Evolutionary conservation across 2,797 vertebrate species (phyloP).

Genomic region (Rhinoraja longicauda): DNA sequence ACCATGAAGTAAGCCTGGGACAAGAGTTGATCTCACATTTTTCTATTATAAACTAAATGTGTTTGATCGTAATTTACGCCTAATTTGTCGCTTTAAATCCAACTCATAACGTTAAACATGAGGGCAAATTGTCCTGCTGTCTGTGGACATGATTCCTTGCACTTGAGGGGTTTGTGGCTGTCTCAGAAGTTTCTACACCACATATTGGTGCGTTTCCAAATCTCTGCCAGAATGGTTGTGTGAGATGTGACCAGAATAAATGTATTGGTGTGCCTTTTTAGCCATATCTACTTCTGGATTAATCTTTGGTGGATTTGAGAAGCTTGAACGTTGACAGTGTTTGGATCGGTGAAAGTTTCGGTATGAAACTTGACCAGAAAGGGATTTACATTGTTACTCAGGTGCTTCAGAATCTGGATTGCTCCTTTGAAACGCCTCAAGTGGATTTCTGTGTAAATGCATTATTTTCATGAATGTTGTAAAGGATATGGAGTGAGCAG

Average conservation of each 20-base stretch:
- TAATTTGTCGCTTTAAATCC: background rate
- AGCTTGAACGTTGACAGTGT: background rate
- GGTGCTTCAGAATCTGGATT: background rate
- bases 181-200: background rate
- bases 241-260: background rate
- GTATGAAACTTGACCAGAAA: background rate
- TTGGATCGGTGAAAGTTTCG: background rate
- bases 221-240: constrained; percentile 2
- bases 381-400: background rate
- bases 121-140: no score
- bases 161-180: background rate
- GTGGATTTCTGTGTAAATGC: background rate
- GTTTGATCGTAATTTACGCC: background rate
- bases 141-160: no score
- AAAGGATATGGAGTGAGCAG: background rate
- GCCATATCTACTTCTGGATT: background rate
- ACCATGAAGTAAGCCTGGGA: background rate
- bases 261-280: background rate
- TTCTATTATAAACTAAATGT: background rate
- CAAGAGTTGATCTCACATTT: background rate
- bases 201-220: background rate
- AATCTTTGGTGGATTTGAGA: background rate
- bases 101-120: background rate
- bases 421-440: background rate
- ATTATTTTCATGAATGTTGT: background rate